phyloP scores from a whole-genome alignment of 2,113 vertebrate species.

The Amazona guildingii region DNA sequence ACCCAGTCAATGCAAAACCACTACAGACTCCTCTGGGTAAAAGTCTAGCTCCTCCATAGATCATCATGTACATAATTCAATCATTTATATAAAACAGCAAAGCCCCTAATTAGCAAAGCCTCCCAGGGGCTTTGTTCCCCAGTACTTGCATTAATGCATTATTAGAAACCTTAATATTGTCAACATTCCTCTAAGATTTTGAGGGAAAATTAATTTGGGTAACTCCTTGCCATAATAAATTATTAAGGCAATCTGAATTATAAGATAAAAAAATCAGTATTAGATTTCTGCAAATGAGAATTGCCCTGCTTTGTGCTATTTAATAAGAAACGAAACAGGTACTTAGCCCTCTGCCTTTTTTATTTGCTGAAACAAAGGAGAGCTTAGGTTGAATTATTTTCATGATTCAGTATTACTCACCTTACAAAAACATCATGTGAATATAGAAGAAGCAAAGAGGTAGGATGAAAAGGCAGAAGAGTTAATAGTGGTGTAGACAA shows the following conservation, averaged over 20 bases:
- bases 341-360: neutral
- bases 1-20: constrained; percentile 20
- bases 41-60: constrained; percentile 25
- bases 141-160: constrained; percentile 20
- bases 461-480: neutral
- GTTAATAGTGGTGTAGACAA: neutral
- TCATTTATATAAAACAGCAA: constrained; percentile 34
- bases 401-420: neutral
- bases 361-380: neutral
- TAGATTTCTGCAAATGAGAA: neutral
- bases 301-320: neutral
- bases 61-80: neutral
- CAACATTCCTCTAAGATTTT: constrained; percentile 48
- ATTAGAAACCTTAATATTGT: constrained; percentile 57
- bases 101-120: constrained; percentile 34
- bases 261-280: neutral
- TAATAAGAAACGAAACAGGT: neutral
- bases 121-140: constrained; percentile 22
- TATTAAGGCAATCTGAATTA: constrained; percentile 4
- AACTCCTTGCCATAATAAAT: constrained; percentile 3
- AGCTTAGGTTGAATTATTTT: neutral
- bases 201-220: constrained; percentile 40
- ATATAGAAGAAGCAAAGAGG: neutral
- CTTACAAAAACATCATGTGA: neutral
- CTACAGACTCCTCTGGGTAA: constrained; percentile 24